Evolutionary conservation across 2,113 vertebrate genomes (phyloP).

Genomic region (Acrocephalus arundinaceus): DNA sequence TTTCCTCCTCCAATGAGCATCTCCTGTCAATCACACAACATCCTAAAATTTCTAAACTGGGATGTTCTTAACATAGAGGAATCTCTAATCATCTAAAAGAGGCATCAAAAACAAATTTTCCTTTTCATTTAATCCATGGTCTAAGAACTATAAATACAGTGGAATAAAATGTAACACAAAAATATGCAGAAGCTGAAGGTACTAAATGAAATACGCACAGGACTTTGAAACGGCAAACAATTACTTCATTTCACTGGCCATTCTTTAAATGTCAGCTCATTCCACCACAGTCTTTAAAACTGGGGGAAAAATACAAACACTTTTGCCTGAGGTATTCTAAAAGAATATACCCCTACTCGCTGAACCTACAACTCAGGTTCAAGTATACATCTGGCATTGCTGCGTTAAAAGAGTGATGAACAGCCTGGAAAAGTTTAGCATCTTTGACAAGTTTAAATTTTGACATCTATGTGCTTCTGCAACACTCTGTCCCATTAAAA

Average conservation of each 20-base stretch:
- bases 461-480: background rate
- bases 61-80: background rate
- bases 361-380: background rate
- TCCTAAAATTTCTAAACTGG: background rate
- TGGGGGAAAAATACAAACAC: accelerated
- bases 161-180: background rate
- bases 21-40: background rate
- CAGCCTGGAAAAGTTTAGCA: background rate
- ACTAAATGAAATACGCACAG: background rate
- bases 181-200: background rate
- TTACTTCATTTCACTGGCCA: background rate
- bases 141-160: background rate
- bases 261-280: background rate
- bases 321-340: background rate
- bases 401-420: background rate
- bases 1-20: background rate
- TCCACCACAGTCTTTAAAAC: background rate
- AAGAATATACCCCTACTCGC: accelerated
- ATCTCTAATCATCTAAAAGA: background rate
- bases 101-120: background rate
- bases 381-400: background rate
- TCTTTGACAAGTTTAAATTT: background rate
- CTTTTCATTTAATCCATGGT: background rate
- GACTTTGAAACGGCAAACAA: background rate
- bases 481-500: background rate